Evolutionary conservation across 2,888 invertebrate species (phyloP).

Genomic region (Acutogordius australiensis): DNA sequence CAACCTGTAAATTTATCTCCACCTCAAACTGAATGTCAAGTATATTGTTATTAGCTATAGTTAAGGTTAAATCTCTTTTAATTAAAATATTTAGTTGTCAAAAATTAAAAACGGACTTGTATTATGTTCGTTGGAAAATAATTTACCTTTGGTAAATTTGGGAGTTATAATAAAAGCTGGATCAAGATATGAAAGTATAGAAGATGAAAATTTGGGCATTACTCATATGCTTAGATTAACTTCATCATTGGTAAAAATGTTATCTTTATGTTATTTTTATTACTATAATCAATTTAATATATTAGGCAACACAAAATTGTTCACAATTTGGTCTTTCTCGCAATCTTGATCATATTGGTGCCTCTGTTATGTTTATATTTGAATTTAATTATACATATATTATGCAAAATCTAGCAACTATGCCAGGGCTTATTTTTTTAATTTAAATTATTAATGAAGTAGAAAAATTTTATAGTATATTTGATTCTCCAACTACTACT

Average conservation of each 20-base stretch:
- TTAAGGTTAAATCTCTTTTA: too few species aligned
- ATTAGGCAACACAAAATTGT: slow-evolving; percentile 1
- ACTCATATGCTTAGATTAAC: not conserved
- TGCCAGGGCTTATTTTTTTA: too few species aligned
- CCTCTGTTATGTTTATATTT: slow-evolving; percentile 4
- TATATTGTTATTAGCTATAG: too few species aligned
- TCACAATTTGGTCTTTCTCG: slow-evolving; percentile 3
- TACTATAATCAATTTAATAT: not conserved
- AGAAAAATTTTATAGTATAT: too few species aligned
- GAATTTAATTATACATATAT: not conserved
- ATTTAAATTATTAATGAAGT: too few species aligned
- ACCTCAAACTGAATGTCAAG: too few species aligned
- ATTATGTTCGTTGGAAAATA: not conserved
- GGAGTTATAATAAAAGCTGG: slow-evolving; percentile 9
- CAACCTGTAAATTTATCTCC: too few species aligned
- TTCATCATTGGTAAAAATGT: not conserved
- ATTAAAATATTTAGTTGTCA: too few species aligned
- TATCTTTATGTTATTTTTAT: not conserved
- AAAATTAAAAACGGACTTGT: slow-evolving; percentile 9
- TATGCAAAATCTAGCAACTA: too few species aligned
- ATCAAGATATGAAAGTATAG: slow-evolving; percentile 7
- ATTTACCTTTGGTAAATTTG: not conserved
- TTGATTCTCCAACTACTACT: too few species aligned
- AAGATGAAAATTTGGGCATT: not conserved
- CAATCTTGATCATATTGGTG: slow-evolving; percentile 9